Evolutionary conservation across 2,888 invertebrate species (phyloP).

Genomic region (Mythimna ferrago): DNA sequence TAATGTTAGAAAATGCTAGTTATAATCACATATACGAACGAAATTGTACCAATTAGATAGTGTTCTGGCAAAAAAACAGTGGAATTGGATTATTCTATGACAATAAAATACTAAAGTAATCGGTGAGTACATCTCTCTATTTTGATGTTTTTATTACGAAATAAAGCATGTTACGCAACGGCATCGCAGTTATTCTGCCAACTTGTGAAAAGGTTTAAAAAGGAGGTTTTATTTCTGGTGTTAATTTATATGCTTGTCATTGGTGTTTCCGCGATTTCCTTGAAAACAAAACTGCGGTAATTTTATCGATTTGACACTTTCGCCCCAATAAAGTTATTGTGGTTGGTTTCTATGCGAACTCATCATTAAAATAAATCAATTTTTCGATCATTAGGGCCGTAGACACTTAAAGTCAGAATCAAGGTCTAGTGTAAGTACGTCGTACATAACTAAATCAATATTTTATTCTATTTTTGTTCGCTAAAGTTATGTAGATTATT

Average conservation of each 20-base stretch:
- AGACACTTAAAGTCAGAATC: slow-evolving; percentile 50
- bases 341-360: slow-evolving; percentile 79
- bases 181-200: slow-evolving; percentile 54
- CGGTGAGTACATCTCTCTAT: slow-evolving; percentile 75
- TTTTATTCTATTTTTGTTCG: slow-evolving; percentile 42
- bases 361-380: slow-evolving; percentile 72
- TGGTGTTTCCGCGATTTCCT: slow-evolving; percentile 70
- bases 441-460: slow-evolving; percentile 35
- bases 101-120: slow-evolving; percentile 77
- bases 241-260: slow-evolving; percentile 41
- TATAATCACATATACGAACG: slow-evolving; percentile 75
- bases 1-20: slow-evolving; percentile 85
- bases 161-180: slow-evolving; percentile 64
- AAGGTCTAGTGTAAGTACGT: slow-evolving; percentile 36
- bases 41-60: slow-evolving; percentile 87
- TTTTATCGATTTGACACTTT: slow-evolving; percentile 89
- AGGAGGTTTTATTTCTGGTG: slow-evolving; percentile 37
- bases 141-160: slow-evolving; percentile 71
- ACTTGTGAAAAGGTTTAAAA: slow-evolving; percentile 15
- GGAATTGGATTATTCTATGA: slow-evolving; percentile 80
- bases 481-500: slow-evolving; percentile 38
- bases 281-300: slow-evolving; percentile 90
- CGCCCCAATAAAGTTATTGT: slow-evolving; percentile 78
- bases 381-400: slow-evolving; percentile 56
- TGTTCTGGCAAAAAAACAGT: slow-evolving; percentile 76